phyloP scores from a whole-genome alignment of 2,888 invertebrate genomes.

The Tyria jacobaeae region DNA sequence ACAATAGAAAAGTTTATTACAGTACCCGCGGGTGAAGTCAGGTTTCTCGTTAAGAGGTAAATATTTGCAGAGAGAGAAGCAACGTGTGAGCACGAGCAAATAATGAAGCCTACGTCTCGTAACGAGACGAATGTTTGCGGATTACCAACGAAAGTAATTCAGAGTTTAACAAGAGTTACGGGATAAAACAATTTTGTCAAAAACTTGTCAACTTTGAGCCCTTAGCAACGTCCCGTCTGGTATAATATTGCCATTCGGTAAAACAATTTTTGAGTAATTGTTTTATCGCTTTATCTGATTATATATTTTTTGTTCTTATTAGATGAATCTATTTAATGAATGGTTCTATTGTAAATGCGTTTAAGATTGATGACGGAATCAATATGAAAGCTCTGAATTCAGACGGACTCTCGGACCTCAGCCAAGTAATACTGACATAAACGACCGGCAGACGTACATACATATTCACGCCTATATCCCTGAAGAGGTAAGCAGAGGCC shows the following conservation, averaged over 20 bases:
- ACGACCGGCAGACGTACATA: no score
- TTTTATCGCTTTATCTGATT: background rate
- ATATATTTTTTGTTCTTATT: background rate
- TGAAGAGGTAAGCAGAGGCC: no score
- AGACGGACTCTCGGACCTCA: no score
- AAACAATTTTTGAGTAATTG: background rate
- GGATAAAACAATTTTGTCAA: slow-evolving; percentile 72
- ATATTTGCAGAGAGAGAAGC: slow-evolving; percentile 76
- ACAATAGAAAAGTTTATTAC: slow-evolving; percentile 83
- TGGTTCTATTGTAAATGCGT: background rate
- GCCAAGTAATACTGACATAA: no score
- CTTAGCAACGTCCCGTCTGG: slow-evolving; percentile 37
- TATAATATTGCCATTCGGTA: slow-evolving; percentile 26
- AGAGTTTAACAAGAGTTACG: slow-evolving; percentile 77
- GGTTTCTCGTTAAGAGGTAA: slow-evolving; percentile 81
- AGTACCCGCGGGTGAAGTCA: slow-evolving; percentile 75
- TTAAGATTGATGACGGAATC: background rate
- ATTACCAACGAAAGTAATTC: slow-evolving; percentile 82
- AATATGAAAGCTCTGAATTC: background rate
- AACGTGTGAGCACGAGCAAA: slow-evolving; percentile 78
- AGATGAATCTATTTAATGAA: background rate
- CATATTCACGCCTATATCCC: no score
- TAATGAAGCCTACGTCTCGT: slow-evolving; percentile 79
- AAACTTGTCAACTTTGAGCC: slow-evolving; percentile 52
- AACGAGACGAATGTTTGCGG: slow-evolving; percentile 83